These are phyloP conservation scores for Macaria liturata DNA, from an alignment of 2,888 invertebrate genomes.

Conservation along the genomic window DNA sequence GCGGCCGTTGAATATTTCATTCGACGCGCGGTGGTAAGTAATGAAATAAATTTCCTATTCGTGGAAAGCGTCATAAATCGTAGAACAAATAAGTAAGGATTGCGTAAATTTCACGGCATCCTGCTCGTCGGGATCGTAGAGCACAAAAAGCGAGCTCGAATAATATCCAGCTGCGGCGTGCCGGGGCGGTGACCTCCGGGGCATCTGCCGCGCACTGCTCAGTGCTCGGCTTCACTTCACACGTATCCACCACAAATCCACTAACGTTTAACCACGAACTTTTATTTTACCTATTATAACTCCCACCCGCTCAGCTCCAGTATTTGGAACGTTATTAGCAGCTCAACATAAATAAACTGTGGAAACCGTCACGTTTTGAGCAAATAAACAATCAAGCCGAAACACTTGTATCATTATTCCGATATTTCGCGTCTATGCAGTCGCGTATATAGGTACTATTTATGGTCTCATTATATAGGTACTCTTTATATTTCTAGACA, in stretches of 20 bases:
- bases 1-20: conserved; percentile 20
- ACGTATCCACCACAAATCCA: conserved; percentile 58
- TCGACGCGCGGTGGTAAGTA: conserved; percentile 18
- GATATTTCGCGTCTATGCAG: no score
- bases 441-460: no score
- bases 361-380: conserved; percentile 39
- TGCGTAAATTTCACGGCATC: conserved; percentile 47
- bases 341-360: conserved; percentile 35
- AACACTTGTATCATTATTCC: conserved; percentile 28
- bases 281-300: conserved; percentile 32
- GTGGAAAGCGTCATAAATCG: conserved; percentile 36
- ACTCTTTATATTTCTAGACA: no score
- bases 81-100: conserved; percentile 32
- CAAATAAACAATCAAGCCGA: conserved; percentile 31
- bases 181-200: conserved; percentile 71
- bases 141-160: conserved; percentile 63
- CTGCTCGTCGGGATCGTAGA: conserved; percentile 38
- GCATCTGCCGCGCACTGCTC: conserved; percentile 64
- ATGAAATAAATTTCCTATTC: conserved; percentile 23
- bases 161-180: conserved; percentile 65
- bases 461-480: no score
- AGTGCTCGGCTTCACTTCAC: conserved; percentile 58
- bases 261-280: conserved; percentile 39
- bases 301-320: conserved; percentile 1
- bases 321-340: conserved; percentile 25